These are phyloP conservation scores for Limanda limanda DNA, from an alignment of 2,113 vertebrate species.

Conservation along the genomic window DNA sequence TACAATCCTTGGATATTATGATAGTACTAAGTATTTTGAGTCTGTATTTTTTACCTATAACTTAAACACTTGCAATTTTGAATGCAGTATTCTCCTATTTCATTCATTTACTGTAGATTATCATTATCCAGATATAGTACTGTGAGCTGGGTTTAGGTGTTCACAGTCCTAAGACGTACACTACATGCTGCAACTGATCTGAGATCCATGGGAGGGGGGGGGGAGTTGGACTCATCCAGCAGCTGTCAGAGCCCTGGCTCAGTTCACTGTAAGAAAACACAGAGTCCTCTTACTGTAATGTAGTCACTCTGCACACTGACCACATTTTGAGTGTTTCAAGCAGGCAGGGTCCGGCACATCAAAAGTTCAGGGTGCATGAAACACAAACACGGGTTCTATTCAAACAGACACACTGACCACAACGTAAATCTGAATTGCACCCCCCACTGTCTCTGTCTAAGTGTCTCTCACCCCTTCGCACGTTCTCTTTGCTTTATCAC, in stretches of 20 bases:
- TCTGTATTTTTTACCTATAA: background rate
- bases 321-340: conserved; percentile 28
- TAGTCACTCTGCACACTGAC: conserved; percentile 10
- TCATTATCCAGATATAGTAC: background rate
- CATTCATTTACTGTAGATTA: background rate
- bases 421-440: conserved; percentile 1
- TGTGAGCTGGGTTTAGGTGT: background rate
- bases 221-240: conserved; percentile 46
- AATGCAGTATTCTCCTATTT: background rate
- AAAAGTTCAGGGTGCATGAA: conserved; percentile 16
- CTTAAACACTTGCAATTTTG: background rate
- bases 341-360: background rate
- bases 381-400: conserved; percentile 16
- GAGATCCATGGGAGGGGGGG: conserved; percentile 34
- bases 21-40: too few species aligned
- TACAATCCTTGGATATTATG: too few species aligned
- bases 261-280: conserved; percentile 47
- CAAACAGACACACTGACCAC: background rate
- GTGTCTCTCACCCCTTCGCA: background rate
- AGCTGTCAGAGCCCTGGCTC: conserved; percentile 60
- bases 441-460: background rate
- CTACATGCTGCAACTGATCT: conserved; percentile 24
- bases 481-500: conserved; percentile 8
- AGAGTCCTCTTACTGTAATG: conserved; percentile 15
- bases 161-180: background rate